Conservation (phyloP, 2,888 invertebrate species). For the Perdita meconis region DNA sequence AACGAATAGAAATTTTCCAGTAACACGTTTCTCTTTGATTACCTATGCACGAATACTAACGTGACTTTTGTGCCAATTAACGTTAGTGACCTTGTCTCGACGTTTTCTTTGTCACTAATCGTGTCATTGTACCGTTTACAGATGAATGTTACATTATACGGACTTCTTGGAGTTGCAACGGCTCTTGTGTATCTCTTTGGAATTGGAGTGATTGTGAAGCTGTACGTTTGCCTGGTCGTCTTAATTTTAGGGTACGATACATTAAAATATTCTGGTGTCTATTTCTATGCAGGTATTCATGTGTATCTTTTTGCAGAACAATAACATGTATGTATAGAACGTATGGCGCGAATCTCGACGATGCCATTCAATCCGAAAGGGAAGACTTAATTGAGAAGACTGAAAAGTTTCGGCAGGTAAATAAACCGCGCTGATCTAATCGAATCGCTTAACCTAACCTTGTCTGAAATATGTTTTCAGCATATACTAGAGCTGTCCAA, state of each 20-base stretch:
- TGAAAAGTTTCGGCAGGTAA: slow-evolving; percentile 80
- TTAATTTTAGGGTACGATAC: slow-evolving; percentile 79
- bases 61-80: not conserved
- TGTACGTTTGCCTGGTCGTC: slow-evolving; percentile 75
- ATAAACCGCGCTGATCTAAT: too few species aligned
- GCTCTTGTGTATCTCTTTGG: slow-evolving; percentile 78
- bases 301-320: slow-evolving; percentile 68
- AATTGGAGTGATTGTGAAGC: slow-evolving; percentile 77
- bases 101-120: not conserved
- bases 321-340: slow-evolving; percentile 80
- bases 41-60: slow-evolving; percentile 1
- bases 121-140: slow-evolving; percentile 63
- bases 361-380: slow-evolving; percentile 78
- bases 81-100: not conserved
- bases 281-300: not conserved
- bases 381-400: slow-evolving; percentile 82
- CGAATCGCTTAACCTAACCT: not conserved
- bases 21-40: slow-evolving; percentile 25
- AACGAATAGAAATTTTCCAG: slow-evolving; percentile 42
- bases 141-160: slow-evolving; percentile 82
- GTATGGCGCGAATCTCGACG: slow-evolving; percentile 77
- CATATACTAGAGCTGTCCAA: slow-evolving; percentile 77
- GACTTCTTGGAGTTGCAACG: slow-evolving; percentile 78
- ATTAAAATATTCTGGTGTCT: not conserved
- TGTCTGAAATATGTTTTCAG: slow-evolving; percentile 56